Evolutionary conservation across 2,797 vertebrate genomes (phyloP).

Genomic region (Erpetoichthys calabaricus): DNA sequence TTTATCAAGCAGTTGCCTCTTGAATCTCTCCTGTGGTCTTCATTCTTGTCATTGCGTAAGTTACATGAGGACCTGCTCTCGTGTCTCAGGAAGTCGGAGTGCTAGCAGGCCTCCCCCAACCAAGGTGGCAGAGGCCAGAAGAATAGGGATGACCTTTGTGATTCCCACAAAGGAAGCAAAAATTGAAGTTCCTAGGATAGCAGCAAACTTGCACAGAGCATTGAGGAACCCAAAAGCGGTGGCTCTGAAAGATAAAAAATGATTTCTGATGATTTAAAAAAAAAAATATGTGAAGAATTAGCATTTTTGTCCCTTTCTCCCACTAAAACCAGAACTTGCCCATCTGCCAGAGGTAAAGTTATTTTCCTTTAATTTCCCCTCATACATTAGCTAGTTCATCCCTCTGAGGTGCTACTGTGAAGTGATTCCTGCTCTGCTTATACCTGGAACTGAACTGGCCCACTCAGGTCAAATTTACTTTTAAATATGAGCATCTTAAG

Average conservation of each 20-base stretch:
- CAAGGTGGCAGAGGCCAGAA: slow-evolving; percentile 78
- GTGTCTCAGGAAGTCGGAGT: slow-evolving; percentile 83
- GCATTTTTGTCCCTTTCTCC: too few relatives aligned
- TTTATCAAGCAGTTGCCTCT: too few relatives aligned
- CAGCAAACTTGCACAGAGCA: slow-evolving; percentile 75
- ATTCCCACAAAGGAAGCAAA: slow-evolving; percentile 87
- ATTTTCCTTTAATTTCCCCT: too few relatives aligned
- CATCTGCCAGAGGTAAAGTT: too few relatives aligned
- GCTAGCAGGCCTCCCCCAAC: slow-evolving; percentile 84
- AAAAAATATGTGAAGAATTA: too few relatives aligned
- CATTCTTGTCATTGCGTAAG: not conserved
- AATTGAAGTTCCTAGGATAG: slow-evolving; percentile 83
- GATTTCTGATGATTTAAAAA: not conserved
- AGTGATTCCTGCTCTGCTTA: too few relatives aligned
- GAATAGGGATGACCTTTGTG: slow-evolving; percentile 86
- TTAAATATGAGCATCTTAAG: too few relatives aligned
- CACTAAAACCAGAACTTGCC: too few relatives aligned
- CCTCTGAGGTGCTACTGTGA: too few relatives aligned
- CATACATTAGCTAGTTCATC: too few relatives aligned
- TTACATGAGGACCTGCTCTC: slow-evolving; percentile 86
- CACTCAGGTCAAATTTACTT: too few relatives aligned
- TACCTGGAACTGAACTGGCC: too few relatives aligned
- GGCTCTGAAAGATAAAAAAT: slow-evolving; percentile 47
- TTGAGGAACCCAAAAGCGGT: slow-evolving; percentile 91
- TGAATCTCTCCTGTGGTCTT: not conserved